These are phyloP conservation scores for Hippocampus zosterae DNA, from an alignment of 2,113 vertebrate species.

Conservation along the genomic window DNA sequence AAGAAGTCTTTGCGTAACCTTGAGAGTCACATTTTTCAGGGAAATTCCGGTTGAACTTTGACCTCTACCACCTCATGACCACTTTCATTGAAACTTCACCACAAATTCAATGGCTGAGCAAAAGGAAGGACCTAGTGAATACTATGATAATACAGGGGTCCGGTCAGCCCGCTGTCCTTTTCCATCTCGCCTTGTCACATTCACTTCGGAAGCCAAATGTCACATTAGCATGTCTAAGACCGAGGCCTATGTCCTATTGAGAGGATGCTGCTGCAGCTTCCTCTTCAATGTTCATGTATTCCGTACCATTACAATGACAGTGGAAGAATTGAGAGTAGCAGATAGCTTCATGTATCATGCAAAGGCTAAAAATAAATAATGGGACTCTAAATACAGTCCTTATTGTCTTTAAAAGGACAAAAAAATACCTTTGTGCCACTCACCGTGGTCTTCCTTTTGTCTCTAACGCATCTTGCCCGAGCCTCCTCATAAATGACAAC, in stretches of 20 bases:
- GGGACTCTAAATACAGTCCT: no score
- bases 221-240: conserved; percentile 67
- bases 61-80: not conserved
- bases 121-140: conserved; percentile 30
- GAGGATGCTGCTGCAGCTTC: conserved; percentile 23
- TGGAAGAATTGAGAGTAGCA: not conserved
- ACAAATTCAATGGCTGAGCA: conserved; percentile 21
- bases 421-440: not conserved
- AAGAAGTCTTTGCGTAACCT: not conserved
- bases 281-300: not conserved
- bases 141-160: conserved; percentile 34
- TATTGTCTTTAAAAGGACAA: no score
- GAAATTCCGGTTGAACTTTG: not conserved
- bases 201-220: conserved; percentile 62
- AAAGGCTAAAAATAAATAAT: no score
- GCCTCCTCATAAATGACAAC: conserved; percentile 26
- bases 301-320: not conserved
- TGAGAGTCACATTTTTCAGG: not conserved
- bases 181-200: conserved; percentile 56
- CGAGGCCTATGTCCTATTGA: conserved; percentile 36
- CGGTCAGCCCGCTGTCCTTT: conserved; percentile 52
- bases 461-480: conserved; percentile 13
- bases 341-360: no score
- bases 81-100: conserved; percentile 14
- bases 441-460: conserved; percentile 8